Base-by-base conservation (phyloP, 2,797 vertebrate genomes). In the Manis crassicaudata region DNA sequence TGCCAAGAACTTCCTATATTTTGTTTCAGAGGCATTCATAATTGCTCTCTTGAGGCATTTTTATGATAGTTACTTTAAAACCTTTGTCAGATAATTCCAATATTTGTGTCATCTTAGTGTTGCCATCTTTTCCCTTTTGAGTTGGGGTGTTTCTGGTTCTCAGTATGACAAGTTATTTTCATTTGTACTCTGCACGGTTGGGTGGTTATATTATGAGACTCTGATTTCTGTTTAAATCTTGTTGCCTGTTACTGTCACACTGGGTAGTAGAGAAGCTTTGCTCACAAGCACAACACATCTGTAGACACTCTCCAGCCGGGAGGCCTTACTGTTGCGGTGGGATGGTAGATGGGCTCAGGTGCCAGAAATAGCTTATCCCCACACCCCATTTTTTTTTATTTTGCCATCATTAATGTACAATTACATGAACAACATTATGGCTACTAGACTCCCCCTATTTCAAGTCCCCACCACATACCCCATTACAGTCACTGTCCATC, bases 41-140 rank as follows among this genome's bases (percentile, higher is more conserved):
- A 63, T 88, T 84, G 43, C 7, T 76, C 75, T 67, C 50, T 50
- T 50, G 54, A 68, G 60, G 32, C 63, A 84, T 88, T 95, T 96
- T 90, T 87, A 40, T 94, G 7, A 86, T 82, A 68, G 40, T 86
- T 77, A 75, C 56, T 94, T 90, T 75, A 85, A 92, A 81, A 80
- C 85, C 52, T 23, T 83, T 68, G 72, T 92, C 50, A 73, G 68
- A 25, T 63, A 75, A 76, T 65, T 93, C 23, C 52, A 60, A 0
- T 77, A 46, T 83, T n/a, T 93, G 1, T 40, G n/a, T 93, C n/a
- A 80, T 93, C 43, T 88, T 14, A 27, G 6, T 58, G 7, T 91
- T 93, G 54, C 54, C n/a, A 4, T 88, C 46, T 92, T 79, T 90
- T 90, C 20, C 67, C 68, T 86, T 94, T 93, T 67, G 70, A 83